Conservation (phyloP, 2,797 vertebrate species). For the Margarornis squamiger region DNA sequence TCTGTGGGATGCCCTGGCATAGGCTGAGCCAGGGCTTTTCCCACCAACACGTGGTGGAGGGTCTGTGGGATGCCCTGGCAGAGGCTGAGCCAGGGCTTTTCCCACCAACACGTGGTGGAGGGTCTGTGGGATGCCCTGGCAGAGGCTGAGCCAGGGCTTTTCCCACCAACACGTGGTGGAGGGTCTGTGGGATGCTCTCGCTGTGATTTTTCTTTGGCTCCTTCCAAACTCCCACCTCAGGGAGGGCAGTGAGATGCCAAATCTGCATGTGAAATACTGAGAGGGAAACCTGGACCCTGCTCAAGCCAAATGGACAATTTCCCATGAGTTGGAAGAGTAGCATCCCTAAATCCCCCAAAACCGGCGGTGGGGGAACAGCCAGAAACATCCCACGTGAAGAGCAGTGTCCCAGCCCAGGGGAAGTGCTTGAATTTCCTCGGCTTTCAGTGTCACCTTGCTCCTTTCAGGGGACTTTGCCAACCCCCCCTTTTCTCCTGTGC, state of each 20-base stretch:
- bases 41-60: too few species aligned
- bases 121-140: too few species aligned
- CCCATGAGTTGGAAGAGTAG: neutral
- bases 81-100: too few species aligned
- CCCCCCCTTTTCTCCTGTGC: neutral
- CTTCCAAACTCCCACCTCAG: neutral
- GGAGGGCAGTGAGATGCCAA: neutral
- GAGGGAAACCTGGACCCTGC: neutral
- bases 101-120: too few species aligned
- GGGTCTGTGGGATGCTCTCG: neutral
- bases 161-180: too few species aligned
- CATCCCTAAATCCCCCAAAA: neutral
- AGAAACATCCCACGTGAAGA: neutral
- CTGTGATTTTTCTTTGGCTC: neutral
- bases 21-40: too few species aligned
- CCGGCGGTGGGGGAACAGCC: neutral
- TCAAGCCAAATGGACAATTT: neutral
- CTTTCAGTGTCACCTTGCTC: conserved; percentile 58
- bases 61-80: too few species aligned
- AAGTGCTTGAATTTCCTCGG: conserved; percentile 55
- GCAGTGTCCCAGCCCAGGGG: neutral
- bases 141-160: too few species aligned
- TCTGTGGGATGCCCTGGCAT: too few species aligned
- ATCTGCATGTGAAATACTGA: neutral
- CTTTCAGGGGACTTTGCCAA: conserved; percentile 54